Base-by-base conservation (phyloP, 53 echinoderm and acorn worm genomes). In the Apostichopus leukothele region DNA sequence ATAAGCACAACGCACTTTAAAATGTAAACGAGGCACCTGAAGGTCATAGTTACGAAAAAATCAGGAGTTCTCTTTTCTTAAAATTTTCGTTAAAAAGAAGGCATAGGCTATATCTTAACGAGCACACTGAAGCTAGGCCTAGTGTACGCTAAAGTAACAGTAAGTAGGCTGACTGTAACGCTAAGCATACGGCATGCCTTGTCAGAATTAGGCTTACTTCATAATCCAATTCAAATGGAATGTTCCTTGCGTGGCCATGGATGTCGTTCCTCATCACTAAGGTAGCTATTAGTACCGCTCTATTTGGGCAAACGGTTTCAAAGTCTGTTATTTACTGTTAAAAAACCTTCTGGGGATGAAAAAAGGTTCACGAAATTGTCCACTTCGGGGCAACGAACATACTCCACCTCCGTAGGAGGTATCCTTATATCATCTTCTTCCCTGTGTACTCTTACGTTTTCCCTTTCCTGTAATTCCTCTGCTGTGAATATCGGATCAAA, bases 181-280 rank as follows among this genome's bases (percentile, higher is more conserved):
- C 7, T 63, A 63, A 14, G 9, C 63, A 63, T 63, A 63, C 63
- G 63, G 7, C 14, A 63, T 14, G 63, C 63, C 63, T 63, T 63
- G 11, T 13, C 63, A 63, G 11, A 14, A 60, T 14, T 63, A 13
- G 63, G 19, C 75, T 75, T 75, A 75, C 75, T 75, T 75, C 75
- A 75, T 75, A 75, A 27, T 75, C 75, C 9, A 75, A 4, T 21
- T 75, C 14, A 27, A 75, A 75, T 16, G 75, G 75, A 10, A 75
- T 27, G 22, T 27, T 75, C 27, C 75, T 75, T 23, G 23, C 27
- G 75, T 75, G 75, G 75, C 75, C 75, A 12, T 20, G 75, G 27
- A 75, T 27, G 27, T 75, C n/a, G 19, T 75, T 75, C 19, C n/a
- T 75, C 75, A 75, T 75, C 75, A 75, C 75, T 75, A 75, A 75